These are phyloP conservation scores for Cyclina sinensis DNA, from an alignment of 1,140 invertebrate species.

Conservation along the genomic window DNA sequence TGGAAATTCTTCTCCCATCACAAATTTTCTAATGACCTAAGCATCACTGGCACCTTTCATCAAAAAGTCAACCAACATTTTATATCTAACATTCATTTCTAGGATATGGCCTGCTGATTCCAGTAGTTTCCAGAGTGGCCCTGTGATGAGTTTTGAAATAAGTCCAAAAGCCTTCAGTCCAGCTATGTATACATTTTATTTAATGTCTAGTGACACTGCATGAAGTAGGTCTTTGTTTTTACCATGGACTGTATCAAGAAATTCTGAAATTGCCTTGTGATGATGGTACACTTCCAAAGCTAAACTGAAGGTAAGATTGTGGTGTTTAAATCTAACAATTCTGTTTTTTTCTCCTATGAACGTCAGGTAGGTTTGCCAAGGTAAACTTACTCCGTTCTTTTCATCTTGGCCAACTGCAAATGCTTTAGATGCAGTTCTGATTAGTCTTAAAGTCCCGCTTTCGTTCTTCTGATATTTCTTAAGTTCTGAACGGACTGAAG, in stretches of 20 bases:
- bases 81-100: constrained; percentile 47
- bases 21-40: constrained; percentile 12
- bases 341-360: neutral
- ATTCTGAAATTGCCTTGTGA: constrained; percentile 17
- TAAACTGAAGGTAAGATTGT: constrained; percentile 55
- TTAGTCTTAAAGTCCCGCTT: no score
- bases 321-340: constrained; percentile 32
- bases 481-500: no score
- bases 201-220: constrained; percentile 58
- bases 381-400: constrained; percentile 33
- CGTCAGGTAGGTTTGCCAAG: neutral
- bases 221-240: constrained; percentile 27
- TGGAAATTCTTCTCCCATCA: constrained; percentile 40
- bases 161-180: constrained; percentile 66
- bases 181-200: constrained; percentile 58
- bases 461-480: no score
- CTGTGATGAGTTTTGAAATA: constrained; percentile 64
- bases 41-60: neutral
- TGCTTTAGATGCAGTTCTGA: no score
- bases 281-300: constrained; percentile 34
- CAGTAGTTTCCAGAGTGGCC: constrained; percentile 64
- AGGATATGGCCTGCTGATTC: constrained; percentile 46
- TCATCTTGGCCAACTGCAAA: no score
- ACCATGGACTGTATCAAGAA: constrained; percentile 26
- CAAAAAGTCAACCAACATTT: constrained; percentile 17